These are phyloP conservation scores for Hafferia zeledoni DNA, from an alignment of 2,797 vertebrate genomes.

Conservation along the genomic window DNA sequence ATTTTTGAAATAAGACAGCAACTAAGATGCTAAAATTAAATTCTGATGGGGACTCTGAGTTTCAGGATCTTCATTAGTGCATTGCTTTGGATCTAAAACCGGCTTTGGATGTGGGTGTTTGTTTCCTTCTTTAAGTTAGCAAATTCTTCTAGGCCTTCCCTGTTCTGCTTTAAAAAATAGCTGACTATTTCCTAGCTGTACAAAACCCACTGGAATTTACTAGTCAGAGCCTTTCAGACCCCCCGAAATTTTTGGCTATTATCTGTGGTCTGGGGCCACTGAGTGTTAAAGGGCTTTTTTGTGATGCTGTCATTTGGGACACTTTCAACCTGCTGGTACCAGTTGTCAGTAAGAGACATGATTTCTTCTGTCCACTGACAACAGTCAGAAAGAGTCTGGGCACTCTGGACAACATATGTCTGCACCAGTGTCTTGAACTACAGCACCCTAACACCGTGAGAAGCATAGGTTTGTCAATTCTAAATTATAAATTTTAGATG, in stretches of 20 bases:
- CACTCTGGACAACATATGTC: neutral
- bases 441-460: neutral
- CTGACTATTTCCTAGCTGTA: neutral
- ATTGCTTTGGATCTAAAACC: conserved; percentile 9
- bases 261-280: neutral
- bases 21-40: conserved; percentile 28
- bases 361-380: neutral
- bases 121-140: conserved; percentile 7
- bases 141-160: conserved; percentile 33
- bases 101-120: conserved; percentile 1
- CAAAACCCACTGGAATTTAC: neutral
- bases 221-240: neutral
- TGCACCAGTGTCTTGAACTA: neutral
- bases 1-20: neutral
- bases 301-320: neutral
- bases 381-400: neutral
- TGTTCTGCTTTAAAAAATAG: neutral
- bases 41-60: conserved; percentile 26
- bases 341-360: neutral
- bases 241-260: neutral
- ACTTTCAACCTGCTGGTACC: neutral
- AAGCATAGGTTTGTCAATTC: neutral
- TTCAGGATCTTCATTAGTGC: conserved; percentile 19
- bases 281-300: fast-evolving
- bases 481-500: neutral